Evolutionary conservation across 2,797 vertebrate genomes (phyloP).

Genomic region (Atherinosoma microstoma): DNA sequence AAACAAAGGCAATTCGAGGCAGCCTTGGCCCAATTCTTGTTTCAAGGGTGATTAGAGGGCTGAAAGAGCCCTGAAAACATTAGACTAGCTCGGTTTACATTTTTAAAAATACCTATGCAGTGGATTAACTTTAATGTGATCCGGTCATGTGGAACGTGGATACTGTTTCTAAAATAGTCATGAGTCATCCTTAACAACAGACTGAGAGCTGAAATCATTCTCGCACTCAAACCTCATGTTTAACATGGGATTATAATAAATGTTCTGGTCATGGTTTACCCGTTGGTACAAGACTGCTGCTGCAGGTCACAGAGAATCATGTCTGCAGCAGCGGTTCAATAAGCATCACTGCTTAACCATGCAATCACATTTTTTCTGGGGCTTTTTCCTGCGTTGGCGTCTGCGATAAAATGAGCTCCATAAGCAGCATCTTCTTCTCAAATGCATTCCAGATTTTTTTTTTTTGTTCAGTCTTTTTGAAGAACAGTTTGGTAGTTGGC

Average conservation of each 20-base stretch:
- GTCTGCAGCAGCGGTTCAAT: conserved; percentile 23
- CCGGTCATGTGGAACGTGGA: neutral
- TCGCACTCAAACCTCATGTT: conserved; percentile 13
- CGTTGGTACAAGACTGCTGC: conserved; percentile 12
- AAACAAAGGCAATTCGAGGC: neutral
- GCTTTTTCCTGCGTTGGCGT: conserved; percentile 22
- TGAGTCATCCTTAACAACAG: neutral
- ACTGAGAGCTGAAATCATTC: neutral
- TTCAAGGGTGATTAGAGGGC: neutral
- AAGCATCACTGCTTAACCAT: conserved; percentile 25
- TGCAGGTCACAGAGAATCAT: conserved; percentile 41
- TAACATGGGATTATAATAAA: conserved; percentile 1
- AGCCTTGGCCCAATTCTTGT: neutral
- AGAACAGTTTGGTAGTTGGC: neutral
- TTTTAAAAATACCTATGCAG: neutral
- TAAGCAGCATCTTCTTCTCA: conserved; percentile 8
- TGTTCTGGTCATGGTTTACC: conserved; percentile 26
- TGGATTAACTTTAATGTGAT: neutral
- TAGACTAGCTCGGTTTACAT: neutral
- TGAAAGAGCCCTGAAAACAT: neutral
- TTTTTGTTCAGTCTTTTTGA: neutral
- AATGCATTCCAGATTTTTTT: conserved; percentile 7
- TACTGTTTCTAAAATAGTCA: conserved; percentile 8
- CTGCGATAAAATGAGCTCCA: conserved; percentile 21
- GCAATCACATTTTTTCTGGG: conserved; percentile 21